Base-by-base conservation (phyloP, 2,797 vertebrate genomes). In the Lacerta bilineata region DNA sequence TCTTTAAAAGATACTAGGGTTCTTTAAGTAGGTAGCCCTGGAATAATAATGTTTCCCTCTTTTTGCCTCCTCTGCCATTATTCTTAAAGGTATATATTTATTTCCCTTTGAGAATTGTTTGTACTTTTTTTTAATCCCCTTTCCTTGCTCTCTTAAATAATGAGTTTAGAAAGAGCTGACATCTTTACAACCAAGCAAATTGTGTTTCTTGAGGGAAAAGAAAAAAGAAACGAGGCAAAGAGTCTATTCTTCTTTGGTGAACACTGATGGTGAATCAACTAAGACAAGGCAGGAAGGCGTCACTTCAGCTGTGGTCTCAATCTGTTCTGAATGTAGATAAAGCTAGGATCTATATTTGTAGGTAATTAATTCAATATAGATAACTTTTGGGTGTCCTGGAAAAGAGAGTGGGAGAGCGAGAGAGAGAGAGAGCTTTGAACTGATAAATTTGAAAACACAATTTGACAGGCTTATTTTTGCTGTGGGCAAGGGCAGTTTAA, bases 321-420 rank as follows among this genome's bases (percentile, higher is more conserved):
- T 91, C 88, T 95, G n/a, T 90, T 90, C 85, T 83, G 90, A 93
- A 89, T 90, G 77, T 81, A 96, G 96, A 96, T 96, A 97, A 96
- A 91, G 39, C 87, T 91, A 33, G 94, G 87, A 83, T 93, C 72
- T 89, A 90, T 90, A 79, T 91, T 84, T 92, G 93, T 90, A 74
- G 84, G 88, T 91, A 96, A 96, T 96, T 96, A 97, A 94, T 95
- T 95, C 88, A 93, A 86, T 87, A 91, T 20, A 93, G 95, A 95
- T 95, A 96, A 95, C 88, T 93, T 93, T 80, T 89, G 74, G 92
- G 77, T 90, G 80, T 83, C 88, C 91, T 94, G 83, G 94, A 95
- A 93, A 23, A 61, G 25, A 84, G 33, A 93, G 33, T 33, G 29
- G 15, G 50, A 50, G 29, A 68, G 64, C 39, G 43, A 23, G n/a